A percentile compares a stretch with the other conserved stretches of the same genome.
Conservation (phyloP, 2,888 invertebrate species). For the Mantis religiosa region DNA sequence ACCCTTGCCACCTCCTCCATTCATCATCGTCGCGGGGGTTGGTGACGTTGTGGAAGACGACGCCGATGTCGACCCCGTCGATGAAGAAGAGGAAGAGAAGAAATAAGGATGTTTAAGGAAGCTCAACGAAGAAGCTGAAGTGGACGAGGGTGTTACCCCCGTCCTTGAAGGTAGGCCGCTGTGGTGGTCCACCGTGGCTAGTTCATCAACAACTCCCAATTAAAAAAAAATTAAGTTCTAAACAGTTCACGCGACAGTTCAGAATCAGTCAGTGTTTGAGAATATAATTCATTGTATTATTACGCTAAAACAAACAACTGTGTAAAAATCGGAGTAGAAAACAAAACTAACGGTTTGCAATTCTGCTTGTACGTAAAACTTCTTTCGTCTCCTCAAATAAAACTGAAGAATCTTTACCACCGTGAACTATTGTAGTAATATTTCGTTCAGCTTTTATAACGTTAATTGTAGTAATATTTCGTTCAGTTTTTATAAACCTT, state of each 20-base stretch:
- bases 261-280: neutral
- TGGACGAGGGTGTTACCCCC: neutral
- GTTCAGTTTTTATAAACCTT: too few relatives aligned
- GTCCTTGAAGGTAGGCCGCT: neutral
- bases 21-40: neutral
- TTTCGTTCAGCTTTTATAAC: too few relatives aligned
- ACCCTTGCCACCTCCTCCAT: slow-evolving; percentile 37
- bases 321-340: too few relatives aligned
- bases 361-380: too few relatives aligned
- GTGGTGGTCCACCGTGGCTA: neutral
- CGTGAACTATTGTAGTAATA: too few relatives aligned
- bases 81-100: slow-evolving; percentile 2
- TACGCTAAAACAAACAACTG: too few relatives aligned
- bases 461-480: too few relatives aligned
- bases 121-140: neutral
- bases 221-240: neutral
- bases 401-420: too few relatives aligned
- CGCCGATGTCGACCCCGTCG: neutral
- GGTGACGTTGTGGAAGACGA: neutral
- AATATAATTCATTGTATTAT: too few relatives aligned
- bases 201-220: neutral
- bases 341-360: too few relatives aligned
- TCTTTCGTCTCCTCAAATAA: too few relatives aligned
- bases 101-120: slow-evolving; percentile 12
- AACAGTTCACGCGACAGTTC: neutral